phyloP scores from a whole-genome alignment of 2,888 invertebrate genomes.

The Heliconius charithonia region DNA sequence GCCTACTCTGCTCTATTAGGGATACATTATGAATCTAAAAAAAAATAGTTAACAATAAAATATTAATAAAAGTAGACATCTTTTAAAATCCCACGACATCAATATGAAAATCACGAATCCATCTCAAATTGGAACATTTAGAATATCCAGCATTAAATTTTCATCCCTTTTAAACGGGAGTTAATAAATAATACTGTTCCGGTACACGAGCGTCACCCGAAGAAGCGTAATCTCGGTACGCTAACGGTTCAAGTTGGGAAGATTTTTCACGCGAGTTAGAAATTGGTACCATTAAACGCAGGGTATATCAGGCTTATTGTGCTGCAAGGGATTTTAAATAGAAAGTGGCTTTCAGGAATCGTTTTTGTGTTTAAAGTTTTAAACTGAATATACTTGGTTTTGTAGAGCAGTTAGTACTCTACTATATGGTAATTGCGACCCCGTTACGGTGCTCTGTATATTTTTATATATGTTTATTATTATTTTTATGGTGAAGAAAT shows the following conservation, averaged over 20 bases:
- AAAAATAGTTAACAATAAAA: background rate
- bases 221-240: slow-evolving; percentile 45
- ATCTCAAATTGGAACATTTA: slow-evolving; percentile 16
- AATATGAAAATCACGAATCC: slow-evolving; percentile 7
- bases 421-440: background rate
- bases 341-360: slow-evolving; percentile 17
- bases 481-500: background rate
- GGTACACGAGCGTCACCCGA: slow-evolving; percentile 35
- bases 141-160: slow-evolving; percentile 27
- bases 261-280: slow-evolving; percentile 51
- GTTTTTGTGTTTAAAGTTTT: slow-evolving; percentile 7
- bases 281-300: slow-evolving; percentile 53
- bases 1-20: too few species aligned
- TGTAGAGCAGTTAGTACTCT: slow-evolving; percentile 1
- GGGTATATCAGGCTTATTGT: slow-evolving; percentile 46
- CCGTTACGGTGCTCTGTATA: background rate
- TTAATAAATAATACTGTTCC: slow-evolving; percentile 41
- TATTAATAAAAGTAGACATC: too few species aligned
- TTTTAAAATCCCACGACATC: background rate
- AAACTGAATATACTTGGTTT: background rate
- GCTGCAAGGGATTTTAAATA: slow-evolving; percentile 38
- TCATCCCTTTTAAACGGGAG: slow-evolving; percentile 28
- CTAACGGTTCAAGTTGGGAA: slow-evolving; percentile 49
- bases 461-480: background rate
- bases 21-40: too few species aligned